Evolutionary conservation across 2,113 vertebrate species (phyloP), one percentile per base, ranked within the genome.

Genomic region (Rhinolophus ferrumequinum): DNA sequence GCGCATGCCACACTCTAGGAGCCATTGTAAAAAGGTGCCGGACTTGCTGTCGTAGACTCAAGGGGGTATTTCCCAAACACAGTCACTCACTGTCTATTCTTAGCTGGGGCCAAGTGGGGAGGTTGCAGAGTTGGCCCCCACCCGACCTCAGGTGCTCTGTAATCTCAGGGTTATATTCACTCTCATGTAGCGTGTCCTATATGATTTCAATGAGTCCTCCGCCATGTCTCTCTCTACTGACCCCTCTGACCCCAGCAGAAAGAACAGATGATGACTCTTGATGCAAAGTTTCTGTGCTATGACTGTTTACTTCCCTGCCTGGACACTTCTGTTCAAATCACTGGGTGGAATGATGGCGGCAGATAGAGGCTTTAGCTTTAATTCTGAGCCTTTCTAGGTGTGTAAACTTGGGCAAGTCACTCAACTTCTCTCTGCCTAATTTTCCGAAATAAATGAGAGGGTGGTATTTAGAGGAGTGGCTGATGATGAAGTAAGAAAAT

Each of bases 1-100:
- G 16, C 44, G 26, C 9, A 0, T 47, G 12, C 47, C 41, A 24
- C 1, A 24, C 1, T 9, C 2, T 1, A 13, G 9, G 24, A 9
- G 7, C 38, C 54, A 33, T 1, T 60, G 22, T 35, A 38, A 64
- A 86, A 33, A 50, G 60, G 24, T 41, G 22, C 33, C 76, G 47
- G 1, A 33, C 64, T 80, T 88, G 33, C 47, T 67, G 0, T 44
- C 69, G 64, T 70, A 52, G n/a, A 64, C 15, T 35, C 14, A 7
- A 79, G 47, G 10, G 26, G 2, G 30, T 24, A 16, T 54, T 44
- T 72, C 10, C 11, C 88, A 19, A 9, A 66, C 3, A 1, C 5
- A 26, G 0, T 10, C 72, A 56, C 19, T 33, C 54, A 12, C 7
- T 44, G 47, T 33, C 54, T 87, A 1, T 60, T 87, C 50, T 79